phyloP scores from a whole-genome alignment of 2,797 vertebrate species.

The Notolabrus celidotus region DNA sequence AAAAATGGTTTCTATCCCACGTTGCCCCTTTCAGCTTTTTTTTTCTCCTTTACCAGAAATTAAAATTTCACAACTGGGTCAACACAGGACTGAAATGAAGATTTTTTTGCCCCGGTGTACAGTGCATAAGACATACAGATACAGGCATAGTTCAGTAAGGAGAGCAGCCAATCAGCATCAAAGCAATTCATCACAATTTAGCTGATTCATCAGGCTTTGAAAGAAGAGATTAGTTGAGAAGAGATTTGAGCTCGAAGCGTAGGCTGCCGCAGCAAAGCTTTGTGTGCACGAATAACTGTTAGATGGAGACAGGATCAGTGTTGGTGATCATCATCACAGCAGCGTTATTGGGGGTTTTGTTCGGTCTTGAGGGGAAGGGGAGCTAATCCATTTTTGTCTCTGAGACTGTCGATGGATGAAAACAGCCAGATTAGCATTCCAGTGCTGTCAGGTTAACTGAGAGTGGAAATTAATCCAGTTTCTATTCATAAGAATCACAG shows the following conservation, averaged over 20 bases:
- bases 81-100: slow-evolving; percentile 8
- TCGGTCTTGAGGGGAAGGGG: slow-evolving; percentile 35
- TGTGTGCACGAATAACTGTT: slow-evolving; percentile 35
- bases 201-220: slow-evolving; percentile 55
- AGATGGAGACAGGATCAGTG: slow-evolving; percentile 53
- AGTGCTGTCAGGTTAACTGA: slow-evolving; percentile 10
- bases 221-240: slow-evolving; percentile 61
- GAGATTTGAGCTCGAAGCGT: slow-evolving; percentile 38
- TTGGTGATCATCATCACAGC: slow-evolving; percentile 43
- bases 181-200: slow-evolving; percentile 52
- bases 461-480: background rate
- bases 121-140: slow-evolving; percentile 28
- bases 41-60: slow-evolving; percentile 19
- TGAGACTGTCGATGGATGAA: slow-evolving; percentile 31
- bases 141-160: slow-evolving; percentile 13
- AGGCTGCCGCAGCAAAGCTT: slow-evolving; percentile 45
- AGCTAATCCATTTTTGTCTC: slow-evolving; percentile 48
- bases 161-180: slow-evolving; percentile 48
- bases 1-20: background rate
- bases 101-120: slow-evolving; percentile 26
- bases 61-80: slow-evolving; percentile 40
- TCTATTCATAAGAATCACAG: background rate
- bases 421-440: slow-evolving; percentile 29
- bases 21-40: slow-evolving; percentile 26
- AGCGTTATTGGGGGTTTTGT: slow-evolving; percentile 31